Conservation (phyloP, 2,888 invertebrate species). For the Cantharis nigra region DNA sequence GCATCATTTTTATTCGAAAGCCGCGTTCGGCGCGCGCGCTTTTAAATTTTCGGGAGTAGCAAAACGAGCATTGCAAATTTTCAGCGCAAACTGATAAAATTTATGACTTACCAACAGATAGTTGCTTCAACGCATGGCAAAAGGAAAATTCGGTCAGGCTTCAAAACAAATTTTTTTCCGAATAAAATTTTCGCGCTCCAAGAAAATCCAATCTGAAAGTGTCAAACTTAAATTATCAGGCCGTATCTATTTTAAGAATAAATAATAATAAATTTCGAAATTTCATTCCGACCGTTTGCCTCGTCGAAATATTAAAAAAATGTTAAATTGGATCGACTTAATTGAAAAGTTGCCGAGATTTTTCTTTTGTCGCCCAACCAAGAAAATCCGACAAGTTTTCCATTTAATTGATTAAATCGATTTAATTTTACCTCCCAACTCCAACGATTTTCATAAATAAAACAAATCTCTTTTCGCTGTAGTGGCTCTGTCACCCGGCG, state of each 20-base stretch:
- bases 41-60: background rate
- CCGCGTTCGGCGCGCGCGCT: background rate
- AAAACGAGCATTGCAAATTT: background rate
- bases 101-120: constrained; percentile 3
- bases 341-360: background rate
- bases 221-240: background rate
- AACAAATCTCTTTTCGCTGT: background rate
- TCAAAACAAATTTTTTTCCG: background rate
- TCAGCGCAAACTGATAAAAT: constrained; percentile 2
- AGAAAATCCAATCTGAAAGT: background rate
- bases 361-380: background rate
- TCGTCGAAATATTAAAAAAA: background rate
- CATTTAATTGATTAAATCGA: background rate
- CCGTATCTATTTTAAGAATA: background rate
- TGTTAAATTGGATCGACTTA: background rate
- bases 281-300: background rate
- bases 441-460: background rate
- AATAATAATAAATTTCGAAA: background rate
- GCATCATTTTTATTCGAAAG: background rate
- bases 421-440: background rate
- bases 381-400: background rate
- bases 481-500: background rate
- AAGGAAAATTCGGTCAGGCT: background rate
- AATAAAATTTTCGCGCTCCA: background rate
- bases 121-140: background rate